phyloP scores from a whole-genome alignment of 2,888 invertebrate genomes.

The Nymphalis urticae region DNA sequence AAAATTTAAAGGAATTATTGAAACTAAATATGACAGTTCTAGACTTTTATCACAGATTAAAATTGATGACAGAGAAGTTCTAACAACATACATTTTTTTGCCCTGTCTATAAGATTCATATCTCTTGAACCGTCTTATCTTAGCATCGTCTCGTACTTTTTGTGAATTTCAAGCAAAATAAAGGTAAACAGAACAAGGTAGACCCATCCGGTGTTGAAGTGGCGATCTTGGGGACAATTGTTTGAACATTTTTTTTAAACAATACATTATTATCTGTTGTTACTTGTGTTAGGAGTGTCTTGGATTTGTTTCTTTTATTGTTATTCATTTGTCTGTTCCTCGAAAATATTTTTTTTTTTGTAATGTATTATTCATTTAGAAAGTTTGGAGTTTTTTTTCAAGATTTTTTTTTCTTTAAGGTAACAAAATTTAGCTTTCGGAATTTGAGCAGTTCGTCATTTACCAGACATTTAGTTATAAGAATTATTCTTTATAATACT shows the following conservation, averaged over 20 bases:
- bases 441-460: too few species aligned
- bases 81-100: slow-evolving; percentile 11
- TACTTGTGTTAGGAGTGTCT: slow-evolving; percentile 16
- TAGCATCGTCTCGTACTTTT: slow-evolving; percentile 61
- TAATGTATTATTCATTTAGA: too few species aligned
- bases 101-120: slow-evolving; percentile 24
- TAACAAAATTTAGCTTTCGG: too few species aligned
- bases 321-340: background rate
- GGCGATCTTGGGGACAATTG: slow-evolving; percentile 27
- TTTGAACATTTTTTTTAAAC: slow-evolving; percentile 23
- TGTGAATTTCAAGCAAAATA: slow-evolving; percentile 60
- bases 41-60: slow-evolving; percentile 1
- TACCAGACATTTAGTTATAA: too few species aligned
- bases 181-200: slow-evolving; percentile 63
- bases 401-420: too few species aligned
- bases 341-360: background rate
- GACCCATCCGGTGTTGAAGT: slow-evolving; percentile 67
- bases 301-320: slow-evolving; percentile 11
- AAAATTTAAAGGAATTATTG: too few species aligned
- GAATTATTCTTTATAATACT: too few species aligned
- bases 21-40: slow-evolving; percentile 3
- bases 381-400: too few species aligned
- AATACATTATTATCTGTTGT: slow-evolving; percentile 8
- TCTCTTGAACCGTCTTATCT: slow-evolving; percentile 40
- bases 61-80: background rate